phyloP scores from a whole-genome alignment of 2,888 invertebrate species.

The Parelbella ahira region DNA sequence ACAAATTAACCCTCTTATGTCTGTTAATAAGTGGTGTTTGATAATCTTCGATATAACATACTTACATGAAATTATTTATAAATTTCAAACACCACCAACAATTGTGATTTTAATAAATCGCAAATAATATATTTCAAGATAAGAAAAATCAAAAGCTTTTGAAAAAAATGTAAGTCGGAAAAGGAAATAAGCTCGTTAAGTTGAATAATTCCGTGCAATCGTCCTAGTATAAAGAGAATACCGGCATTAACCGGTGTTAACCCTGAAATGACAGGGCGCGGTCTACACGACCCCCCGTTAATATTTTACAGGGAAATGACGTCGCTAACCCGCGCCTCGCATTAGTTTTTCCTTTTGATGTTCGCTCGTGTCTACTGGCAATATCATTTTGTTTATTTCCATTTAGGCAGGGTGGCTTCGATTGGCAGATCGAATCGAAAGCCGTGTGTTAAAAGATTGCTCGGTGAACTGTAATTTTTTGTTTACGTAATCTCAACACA shows the following conservation, averaged over 20 bases:
- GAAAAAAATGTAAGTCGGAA: conserved; percentile 23
- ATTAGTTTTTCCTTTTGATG: conserved; percentile 77
- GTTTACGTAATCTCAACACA: too few species aligned
- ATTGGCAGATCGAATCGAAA: conserved; percentile 33
- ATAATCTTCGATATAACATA: too few species aligned
- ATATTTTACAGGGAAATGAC: conserved; percentile 71
- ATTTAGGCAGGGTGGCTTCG: conserved; percentile 44
- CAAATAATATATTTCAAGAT: too few species aligned
- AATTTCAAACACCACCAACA: too few species aligned
- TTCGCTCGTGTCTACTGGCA: conserved; percentile 61
- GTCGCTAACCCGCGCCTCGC: conserved; percentile 54
- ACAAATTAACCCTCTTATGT: too few species aligned
- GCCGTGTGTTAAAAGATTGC: conserved; percentile 26
- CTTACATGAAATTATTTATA: too few species aligned
- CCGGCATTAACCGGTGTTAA: conserved; percentile 62
- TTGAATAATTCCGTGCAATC: conserved; percentile 56
- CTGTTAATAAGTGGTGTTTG: too few species aligned
- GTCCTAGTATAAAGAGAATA: conserved; percentile 50
- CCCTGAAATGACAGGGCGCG: conserved; percentile 64
- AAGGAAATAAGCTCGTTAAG: conserved; percentile 41
- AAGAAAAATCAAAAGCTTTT: conserved; percentile 23
- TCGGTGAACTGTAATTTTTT: too few species aligned
- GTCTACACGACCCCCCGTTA: conserved; percentile 53
- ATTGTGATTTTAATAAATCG: too few species aligned
- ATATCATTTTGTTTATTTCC: conserved; percentile 63